Evolutionary conservation across 2,797 vertebrate species (phyloP).

Genomic region (Trachops cirrhosus): DNA sequence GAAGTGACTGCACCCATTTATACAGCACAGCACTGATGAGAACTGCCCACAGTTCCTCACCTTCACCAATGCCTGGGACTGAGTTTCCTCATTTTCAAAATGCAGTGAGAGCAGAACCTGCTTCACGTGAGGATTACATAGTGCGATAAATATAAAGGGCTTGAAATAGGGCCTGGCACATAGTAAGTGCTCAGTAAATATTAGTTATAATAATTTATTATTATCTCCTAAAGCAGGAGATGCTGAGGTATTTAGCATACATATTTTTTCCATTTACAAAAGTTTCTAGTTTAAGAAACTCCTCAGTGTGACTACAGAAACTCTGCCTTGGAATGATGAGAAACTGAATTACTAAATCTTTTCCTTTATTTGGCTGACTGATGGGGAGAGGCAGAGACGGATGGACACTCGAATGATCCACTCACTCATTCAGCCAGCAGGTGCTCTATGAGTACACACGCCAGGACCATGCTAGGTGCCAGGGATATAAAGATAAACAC

Average conservation of each 20-base stretch:
- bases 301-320: background rate
- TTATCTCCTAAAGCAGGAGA: background rate
- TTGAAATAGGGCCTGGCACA: background rate
- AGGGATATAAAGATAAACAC: background rate
- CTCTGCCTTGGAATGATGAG: background rate
- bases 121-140: background rate
- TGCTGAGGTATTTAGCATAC: background rate
- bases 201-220: background rate
- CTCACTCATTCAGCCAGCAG: background rate
- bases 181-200: background rate
- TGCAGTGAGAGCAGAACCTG: background rate
- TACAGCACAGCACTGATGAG: rapidly evolving
- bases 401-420: background rate
- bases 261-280: background rate
- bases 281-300: background rate
- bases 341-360: background rate
- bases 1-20: rapidly evolving
- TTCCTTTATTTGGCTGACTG: background rate
- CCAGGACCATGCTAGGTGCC: background rate
- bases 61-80: background rate
- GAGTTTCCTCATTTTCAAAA: background rate
- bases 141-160: background rate
- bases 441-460: rapidly evolving
- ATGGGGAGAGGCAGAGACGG: background rate
- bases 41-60: rapidly evolving